phyloP scores from a whole-genome alignment of 2,113 vertebrate species.

The Nothobranchius kuhntae region DNA sequence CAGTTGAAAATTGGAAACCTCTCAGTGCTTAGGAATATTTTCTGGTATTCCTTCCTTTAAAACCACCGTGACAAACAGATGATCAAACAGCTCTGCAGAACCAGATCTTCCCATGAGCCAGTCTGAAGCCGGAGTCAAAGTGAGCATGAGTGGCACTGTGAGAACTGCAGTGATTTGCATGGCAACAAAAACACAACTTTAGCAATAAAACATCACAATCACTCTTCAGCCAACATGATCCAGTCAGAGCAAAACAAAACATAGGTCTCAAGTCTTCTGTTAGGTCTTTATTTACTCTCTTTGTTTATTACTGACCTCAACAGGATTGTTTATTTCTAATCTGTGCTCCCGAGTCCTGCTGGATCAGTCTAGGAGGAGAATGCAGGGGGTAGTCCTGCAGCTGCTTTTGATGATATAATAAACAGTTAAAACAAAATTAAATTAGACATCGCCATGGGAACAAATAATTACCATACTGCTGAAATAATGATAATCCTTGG shows the following conservation, averaged over 20 bases:
- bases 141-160: conserved; percentile 48
- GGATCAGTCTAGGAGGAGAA: too few relatives aligned
- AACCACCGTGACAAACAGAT: conserved; percentile 57
- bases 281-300: background rate
- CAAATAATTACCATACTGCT: conserved; percentile 65
- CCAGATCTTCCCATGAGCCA: conserved; percentile 51
- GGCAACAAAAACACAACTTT: conserved; percentile 24
- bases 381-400: too few relatives aligned
- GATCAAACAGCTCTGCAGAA: conserved; percentile 47
- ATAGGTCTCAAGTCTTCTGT: conserved; percentile 45
- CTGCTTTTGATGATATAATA: conserved; percentile 77
- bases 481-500: conserved; percentile 54
- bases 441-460: conserved; percentile 57
- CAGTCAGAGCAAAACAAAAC: conserved; percentile 39
- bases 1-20: conserved; percentile 30
- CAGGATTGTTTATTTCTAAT: conserved; percentile 63
- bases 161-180: conserved; percentile 7
- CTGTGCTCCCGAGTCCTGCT: conserved; percentile 33
- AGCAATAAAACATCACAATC: conserved; percentile 19
- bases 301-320: conserved; percentile 47
- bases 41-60: conserved; percentile 60
- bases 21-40: conserved; percentile 37
- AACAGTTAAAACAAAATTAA: conserved; percentile 71
- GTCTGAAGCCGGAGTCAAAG: conserved; percentile 7
- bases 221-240: conserved; percentile 38